Evolutionary conservation across 2,888 invertebrate species (phyloP).

Genomic region (Tiliacea citrago): DNA sequence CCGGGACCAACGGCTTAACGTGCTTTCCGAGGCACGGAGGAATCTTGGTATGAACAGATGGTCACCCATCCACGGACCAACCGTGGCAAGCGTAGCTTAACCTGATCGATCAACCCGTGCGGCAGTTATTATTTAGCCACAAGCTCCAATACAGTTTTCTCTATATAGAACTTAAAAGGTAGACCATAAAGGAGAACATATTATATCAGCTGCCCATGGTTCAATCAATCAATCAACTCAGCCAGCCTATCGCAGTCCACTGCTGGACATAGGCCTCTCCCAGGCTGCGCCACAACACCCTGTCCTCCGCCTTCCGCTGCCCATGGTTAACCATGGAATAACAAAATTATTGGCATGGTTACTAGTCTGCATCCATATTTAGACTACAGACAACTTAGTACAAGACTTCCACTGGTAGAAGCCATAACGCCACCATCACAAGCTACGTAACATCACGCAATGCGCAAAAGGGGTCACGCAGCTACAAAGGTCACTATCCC

Average conservation of each 20-base stretch:
- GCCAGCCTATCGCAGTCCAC: too few relatives aligned
- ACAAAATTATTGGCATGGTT: constrained; percentile 6
- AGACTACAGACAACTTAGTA: constrained; percentile 9
- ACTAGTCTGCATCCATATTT: constrained; percentile 17
- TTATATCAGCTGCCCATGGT: not conserved
- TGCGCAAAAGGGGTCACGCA: constrained; percentile 46
- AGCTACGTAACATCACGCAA: constrained; percentile 56
- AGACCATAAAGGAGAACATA: not conserved
- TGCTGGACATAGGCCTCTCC: too few relatives aligned
- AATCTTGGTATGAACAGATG: too few relatives aligned
- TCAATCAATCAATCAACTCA: too few relatives aligned
- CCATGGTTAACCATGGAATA: too few relatives aligned
- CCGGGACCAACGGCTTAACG: not conserved
- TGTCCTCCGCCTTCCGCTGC: too few relatives aligned
- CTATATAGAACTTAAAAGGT: not conserved
- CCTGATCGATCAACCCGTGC: too few relatives aligned
- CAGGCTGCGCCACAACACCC: too few relatives aligned
- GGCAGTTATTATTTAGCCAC: too few relatives aligned
- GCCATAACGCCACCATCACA: constrained; percentile 24
- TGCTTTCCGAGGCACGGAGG: not conserved
- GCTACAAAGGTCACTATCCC: constrained; percentile 53
- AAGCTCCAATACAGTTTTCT: not conserved
- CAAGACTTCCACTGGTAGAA: constrained; percentile 48
- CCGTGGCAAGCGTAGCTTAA: too few relatives aligned
- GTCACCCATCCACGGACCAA: too few relatives aligned